A percentile compares a stretch with the other conserved stretches of the same genome.
Evolutionary conservation across 2,888 invertebrate species (phyloP).

Genomic region (Microchrysa polita): DNA sequence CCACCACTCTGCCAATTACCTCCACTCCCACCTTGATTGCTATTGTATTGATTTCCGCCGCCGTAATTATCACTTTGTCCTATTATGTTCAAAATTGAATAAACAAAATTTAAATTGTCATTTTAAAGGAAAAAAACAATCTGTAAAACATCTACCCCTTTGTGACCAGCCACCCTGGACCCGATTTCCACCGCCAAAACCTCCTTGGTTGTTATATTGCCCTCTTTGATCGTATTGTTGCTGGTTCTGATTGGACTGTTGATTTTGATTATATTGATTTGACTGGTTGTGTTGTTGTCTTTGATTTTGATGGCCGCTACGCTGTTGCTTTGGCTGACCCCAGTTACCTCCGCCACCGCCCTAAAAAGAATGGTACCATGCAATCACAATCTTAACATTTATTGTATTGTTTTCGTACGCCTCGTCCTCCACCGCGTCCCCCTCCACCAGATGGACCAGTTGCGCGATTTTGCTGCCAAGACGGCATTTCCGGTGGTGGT

Average conservation of each 20-base stretch:
- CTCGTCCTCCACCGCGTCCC: slow-evolving; percentile 61
- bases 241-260: slow-evolving; percentile 52
- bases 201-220: slow-evolving; percentile 53
- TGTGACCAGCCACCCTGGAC: slow-evolving; percentile 63
- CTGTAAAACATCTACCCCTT: too few relatives aligned
- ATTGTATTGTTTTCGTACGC: slow-evolving; percentile 56
- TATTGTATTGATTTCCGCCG: slow-evolving; percentile 49
- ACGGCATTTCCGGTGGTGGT: slow-evolving; percentile 97
- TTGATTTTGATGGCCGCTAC: slow-evolving; percentile 45
- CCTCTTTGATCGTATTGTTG: slow-evolving; percentile 45
- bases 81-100: too few relatives aligned
- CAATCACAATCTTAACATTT: neutral
- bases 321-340: slow-evolving; percentile 47
- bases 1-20: slow-evolving; percentile 51
- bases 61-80: slow-evolving; percentile 45
- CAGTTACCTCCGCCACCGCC: slow-evolving; percentile 55
- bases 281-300: slow-evolving; percentile 53
- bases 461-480: slow-evolving; percentile 81
- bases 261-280: slow-evolving; percentile 45
- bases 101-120: too few relatives aligned
- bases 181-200: slow-evolving; percentile 62
- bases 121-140: slow-evolving; percentile 21
- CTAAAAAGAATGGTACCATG: slow-evolving; percentile 41
- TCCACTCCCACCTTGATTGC: slow-evolving; percentile 25
- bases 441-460: slow-evolving; percentile 66